phyloP scores from a whole-genome alignment of 1,140 invertebrate genomes.

The Nymphalis io region DNA sequence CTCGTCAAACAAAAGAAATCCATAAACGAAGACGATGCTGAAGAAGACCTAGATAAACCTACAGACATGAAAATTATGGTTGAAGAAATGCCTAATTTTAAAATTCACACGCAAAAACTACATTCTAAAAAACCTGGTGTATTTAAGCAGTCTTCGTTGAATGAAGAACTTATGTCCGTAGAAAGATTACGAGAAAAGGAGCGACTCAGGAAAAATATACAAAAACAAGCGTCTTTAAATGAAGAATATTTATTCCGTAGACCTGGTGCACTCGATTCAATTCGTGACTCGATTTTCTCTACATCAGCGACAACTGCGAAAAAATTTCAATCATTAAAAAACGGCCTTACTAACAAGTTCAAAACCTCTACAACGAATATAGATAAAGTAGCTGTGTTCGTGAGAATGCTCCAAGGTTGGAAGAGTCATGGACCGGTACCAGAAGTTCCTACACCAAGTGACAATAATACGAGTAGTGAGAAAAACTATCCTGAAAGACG shows the following conservation, averaged over 20 bases:
- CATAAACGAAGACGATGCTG: slow-evolving; percentile 85
- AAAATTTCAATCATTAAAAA: slow-evolving; percentile 91
- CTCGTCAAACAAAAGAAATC: slow-evolving; percentile 91
- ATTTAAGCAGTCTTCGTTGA: slow-evolving; percentile 92
- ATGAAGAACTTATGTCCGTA: slow-evolving; percentile 93
- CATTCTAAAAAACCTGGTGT: slow-evolving; percentile 83
- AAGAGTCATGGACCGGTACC: slow-evolving; percentile 81
- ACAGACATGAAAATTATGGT: slow-evolving; percentile 84
- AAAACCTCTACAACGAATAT: slow-evolving; percentile 90
- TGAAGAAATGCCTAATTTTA: slow-evolving; percentile 83
- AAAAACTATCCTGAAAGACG: slow-evolving; percentile 68
- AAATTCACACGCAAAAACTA: slow-evolving; percentile 73
- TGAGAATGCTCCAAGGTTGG: slow-evolving; percentile 88
- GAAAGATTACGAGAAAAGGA: slow-evolving; percentile 92
- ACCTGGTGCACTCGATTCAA: slow-evolving; percentile 85
- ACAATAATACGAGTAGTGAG: slow-evolving; percentile 62
- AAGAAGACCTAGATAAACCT: slow-evolving; percentile 84
- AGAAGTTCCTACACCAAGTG: slow-evolving; percentile 73
- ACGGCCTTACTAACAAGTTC: slow-evolving; percentile 89
- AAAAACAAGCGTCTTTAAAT: slow-evolving; percentile 93
- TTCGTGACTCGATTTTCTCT: slow-evolving; percentile 87
- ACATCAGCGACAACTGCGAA: slow-evolving; percentile 87
- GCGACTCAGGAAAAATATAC: slow-evolving; percentile 90
- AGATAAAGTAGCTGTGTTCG: slow-evolving; percentile 89
- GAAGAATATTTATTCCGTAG: slow-evolving; percentile 91